phyloP scores from a whole-genome alignment of 2,797 vertebrate genomes.

The Echeneis naucrates region DNA sequence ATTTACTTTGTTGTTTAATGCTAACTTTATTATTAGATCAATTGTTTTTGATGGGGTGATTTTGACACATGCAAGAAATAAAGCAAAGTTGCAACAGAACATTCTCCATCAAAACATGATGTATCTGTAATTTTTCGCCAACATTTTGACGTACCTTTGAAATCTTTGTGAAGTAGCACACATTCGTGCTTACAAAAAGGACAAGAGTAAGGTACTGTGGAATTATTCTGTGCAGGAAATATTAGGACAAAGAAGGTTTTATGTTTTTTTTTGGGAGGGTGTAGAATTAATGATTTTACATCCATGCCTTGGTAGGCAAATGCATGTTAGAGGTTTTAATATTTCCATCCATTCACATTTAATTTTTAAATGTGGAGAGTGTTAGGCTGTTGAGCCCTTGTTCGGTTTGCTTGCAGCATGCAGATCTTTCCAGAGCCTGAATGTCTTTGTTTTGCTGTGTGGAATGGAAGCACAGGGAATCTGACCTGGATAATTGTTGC shows the following conservation, averaged over 20 bases:
- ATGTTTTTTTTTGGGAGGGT: constrained; percentile 22
- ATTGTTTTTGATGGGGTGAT: neutral
- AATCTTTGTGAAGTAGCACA: neutral
- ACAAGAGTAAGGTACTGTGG: neutral
- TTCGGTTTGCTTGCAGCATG: constrained; percentile 6
- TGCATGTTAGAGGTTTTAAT: constrained; percentile 40
- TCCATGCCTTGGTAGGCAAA: constrained; percentile 33
- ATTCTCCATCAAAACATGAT: neutral
- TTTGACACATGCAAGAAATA: neutral
- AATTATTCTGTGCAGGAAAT: constrained; percentile 29
- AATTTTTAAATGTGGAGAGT: neutral
- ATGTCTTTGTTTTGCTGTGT: constrained; percentile 19
- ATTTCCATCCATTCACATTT: constrained; percentile 10
- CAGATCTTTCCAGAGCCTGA: constrained; percentile 1
- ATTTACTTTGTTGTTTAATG: neutral
- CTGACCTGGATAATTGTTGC: constrained; percentile 27
- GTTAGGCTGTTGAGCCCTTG: constrained; percentile 5
- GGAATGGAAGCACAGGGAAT: neutral
- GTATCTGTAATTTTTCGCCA: neutral
- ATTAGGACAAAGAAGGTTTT: constrained; percentile 13
- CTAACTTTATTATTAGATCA: neutral
- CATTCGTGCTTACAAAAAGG: neutral
- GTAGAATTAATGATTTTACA: constrained; percentile 10
- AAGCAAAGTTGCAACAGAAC: neutral
- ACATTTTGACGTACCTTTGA: neutral